Conservation (phyloP, 2,797 vertebrate genomes). For the Threskiornis aethiopicus region DNA sequence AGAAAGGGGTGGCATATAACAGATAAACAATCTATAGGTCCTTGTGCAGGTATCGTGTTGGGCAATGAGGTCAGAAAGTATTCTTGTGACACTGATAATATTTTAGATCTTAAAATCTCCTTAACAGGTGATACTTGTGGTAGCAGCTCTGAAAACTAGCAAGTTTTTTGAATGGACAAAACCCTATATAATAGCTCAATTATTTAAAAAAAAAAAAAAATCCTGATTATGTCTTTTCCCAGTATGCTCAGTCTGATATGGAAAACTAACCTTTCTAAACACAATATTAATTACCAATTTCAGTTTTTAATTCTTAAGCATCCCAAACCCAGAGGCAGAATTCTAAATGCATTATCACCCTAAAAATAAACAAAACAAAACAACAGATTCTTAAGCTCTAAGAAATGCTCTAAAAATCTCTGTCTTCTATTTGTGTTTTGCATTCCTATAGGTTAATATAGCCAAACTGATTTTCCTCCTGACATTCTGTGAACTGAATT, state of each 20-base stretch:
- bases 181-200: background rate
- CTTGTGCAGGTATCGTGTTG: background rate
- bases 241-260: background rate
- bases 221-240: background rate
- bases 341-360: background rate
- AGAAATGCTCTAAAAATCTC: conserved; percentile 49
- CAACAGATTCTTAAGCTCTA: background rate
- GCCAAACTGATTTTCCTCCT: background rate
- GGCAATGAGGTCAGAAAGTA: background rate
- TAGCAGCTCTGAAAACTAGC: background rate
- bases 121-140: background rate
- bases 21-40: background rate
- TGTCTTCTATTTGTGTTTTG: conserved; percentile 56
- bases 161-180: background rate
- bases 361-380: background rate
- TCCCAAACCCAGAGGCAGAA: background rate
- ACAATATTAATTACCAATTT: background rate
- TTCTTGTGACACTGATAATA: background rate
- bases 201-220: background rate
- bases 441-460: conserved; percentile 37
- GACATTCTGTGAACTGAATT: conserved; percentile 54
- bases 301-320: background rate
- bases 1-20: background rate
- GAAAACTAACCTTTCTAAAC: background rate
- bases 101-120: background rate